Evolutionary conservation across 2,888 invertebrate species (phyloP).

Genomic region (Lottia scabra): DNA sequence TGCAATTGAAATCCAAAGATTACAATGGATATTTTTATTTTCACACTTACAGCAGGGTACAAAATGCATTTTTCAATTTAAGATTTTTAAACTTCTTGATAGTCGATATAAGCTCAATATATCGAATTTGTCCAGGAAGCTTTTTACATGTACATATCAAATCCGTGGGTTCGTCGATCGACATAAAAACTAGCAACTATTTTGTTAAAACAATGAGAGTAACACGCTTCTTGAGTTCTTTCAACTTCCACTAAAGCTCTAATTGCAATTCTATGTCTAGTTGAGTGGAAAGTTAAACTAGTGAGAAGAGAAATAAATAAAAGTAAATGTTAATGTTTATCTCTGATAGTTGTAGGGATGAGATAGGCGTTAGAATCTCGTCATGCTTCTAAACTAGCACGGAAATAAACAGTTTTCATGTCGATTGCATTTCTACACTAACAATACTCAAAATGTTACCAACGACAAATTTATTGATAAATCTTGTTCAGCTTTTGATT

Average conservation of each 20-base stretch:
- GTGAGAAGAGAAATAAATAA: neutral
- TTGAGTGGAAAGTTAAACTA: neutral
- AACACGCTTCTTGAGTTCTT: neutral
- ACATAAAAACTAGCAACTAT: constrained; percentile 5
- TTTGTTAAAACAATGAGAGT: neutral
- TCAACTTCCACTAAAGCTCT: constrained; percentile 2
- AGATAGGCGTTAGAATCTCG: constrained; percentile 1
- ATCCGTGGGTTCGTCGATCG: neutral
- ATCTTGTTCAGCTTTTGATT: too few relatives aligned
- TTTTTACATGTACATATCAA: constrained; percentile 7
- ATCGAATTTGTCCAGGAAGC: constrained; percentile 7
- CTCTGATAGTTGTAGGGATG: neutral
- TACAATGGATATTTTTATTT: too few relatives aligned
- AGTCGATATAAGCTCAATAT: neutral
- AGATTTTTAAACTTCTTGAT: too few relatives aligned
- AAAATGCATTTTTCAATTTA: too few relatives aligned
- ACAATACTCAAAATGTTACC: too few relatives aligned
- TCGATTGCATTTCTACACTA: too few relatives aligned
- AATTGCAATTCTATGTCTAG: constrained; percentile 4
- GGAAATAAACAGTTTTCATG: neutral
- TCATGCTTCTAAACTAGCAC: neutral
- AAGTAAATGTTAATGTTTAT: too few relatives aligned
- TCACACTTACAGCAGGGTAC: too few relatives aligned
- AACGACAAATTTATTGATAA: too few relatives aligned
- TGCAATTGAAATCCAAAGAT: too few relatives aligned